Percentiles rank a stretch among this genome's conserved stretches.
Conservation (phyloP, 2,888 invertebrate genomes). For the Rhagium mordax region DNA sequence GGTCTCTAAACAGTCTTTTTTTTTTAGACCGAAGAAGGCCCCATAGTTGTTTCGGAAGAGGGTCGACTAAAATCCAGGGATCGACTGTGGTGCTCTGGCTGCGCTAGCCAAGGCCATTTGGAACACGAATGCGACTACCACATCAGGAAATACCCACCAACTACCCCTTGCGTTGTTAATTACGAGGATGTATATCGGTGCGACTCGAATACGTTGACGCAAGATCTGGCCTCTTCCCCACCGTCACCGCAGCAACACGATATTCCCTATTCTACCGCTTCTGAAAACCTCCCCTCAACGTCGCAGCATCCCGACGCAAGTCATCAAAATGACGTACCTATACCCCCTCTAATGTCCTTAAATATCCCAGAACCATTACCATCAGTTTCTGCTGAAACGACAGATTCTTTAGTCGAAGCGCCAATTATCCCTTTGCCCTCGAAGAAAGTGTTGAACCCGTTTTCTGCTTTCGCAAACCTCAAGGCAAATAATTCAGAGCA, state of each 20-base stretch:
- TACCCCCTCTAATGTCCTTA: background rate
- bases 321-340: no score
- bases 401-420: background rate
- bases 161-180: constrained; percentile 53
- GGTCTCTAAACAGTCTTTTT: constrained; percentile 39
- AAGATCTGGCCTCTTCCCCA: background rate
- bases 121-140: constrained; percentile 60
- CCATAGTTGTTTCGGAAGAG: constrained; percentile 54
- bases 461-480: background rate
- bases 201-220: background rate
- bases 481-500: background rate
- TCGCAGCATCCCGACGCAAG: background rate
- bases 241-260: background rate
- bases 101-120: constrained; percentile 68
- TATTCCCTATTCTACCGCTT: background rate
- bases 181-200: constrained; percentile 51
- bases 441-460: constrained; percentile 2
- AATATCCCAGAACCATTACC: background rate
- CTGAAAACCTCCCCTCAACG: background rate
- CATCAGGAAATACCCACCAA: constrained; percentile 57
- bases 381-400: background rate
- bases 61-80: constrained; percentile 62
- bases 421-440: background rate
- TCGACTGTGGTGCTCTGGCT: constrained; percentile 69
- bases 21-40: constrained; percentile 62